phyloP scores from a whole-genome alignment of 2,797 vertebrate genomes.

The Hapalemur alaotrensis region DNA sequence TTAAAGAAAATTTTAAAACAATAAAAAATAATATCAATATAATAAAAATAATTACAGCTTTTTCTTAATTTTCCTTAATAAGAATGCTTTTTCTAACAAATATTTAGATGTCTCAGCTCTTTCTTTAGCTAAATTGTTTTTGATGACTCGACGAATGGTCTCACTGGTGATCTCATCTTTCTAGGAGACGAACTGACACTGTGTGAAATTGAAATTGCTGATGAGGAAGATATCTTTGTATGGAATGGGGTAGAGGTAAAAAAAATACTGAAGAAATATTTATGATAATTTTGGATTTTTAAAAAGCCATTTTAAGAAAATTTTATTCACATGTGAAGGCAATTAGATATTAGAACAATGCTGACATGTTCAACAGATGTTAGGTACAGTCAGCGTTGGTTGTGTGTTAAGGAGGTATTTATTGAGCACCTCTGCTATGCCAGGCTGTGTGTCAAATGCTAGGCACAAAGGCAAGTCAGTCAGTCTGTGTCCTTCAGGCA shows the following conservation, averaged over 20 bases:
- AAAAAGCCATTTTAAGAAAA: not conserved
- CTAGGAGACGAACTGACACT: constrained; percentile 91
- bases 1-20: not conserved
- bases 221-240: constrained; percentile 93
- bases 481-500: not conserved
- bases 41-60: not conserved
- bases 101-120: not conserved
- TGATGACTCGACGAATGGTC: not conserved
- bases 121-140: not conserved
- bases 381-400: not conserved
- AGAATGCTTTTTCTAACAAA: not conserved
- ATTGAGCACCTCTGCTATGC: not conserved
- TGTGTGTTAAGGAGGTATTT: not conserved
- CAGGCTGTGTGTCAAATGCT: not conserved
- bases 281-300: not conserved
- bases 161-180: not conserved
- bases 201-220: constrained; percentile 85
- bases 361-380: not conserved
- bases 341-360: not conserved
- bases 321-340: not conserved
- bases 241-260: constrained; percentile 96
- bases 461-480: not conserved
- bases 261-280: not conserved
- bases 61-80: constrained; percentile 22
- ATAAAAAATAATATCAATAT: not conserved